Conservation (phyloP, 2,797 vertebrate genomes). For the Premnoplex brunnescens region DNA sequence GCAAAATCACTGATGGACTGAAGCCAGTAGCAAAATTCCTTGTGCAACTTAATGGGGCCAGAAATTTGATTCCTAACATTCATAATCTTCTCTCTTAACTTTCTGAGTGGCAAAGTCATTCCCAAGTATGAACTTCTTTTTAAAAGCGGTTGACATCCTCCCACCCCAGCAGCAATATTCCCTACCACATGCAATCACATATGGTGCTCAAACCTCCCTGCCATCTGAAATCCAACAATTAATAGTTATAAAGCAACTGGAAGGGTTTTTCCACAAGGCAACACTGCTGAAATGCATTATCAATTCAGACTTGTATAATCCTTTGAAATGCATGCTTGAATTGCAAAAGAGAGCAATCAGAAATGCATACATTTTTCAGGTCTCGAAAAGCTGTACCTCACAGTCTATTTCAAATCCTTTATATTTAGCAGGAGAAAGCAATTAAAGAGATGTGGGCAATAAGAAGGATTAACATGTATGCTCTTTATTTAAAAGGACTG, state of each 20-base stretch:
- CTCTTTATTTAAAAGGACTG: background rate
- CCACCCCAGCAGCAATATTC: background rate
- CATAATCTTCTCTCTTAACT: background rate
- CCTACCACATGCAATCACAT: background rate
- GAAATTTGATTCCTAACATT: background rate
- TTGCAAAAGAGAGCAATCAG: background rate
- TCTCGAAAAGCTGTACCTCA: background rate
- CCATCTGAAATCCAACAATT: background rate
- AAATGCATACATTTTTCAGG: background rate
- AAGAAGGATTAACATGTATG: background rate
- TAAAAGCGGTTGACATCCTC: background rate
- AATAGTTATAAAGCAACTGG: background rate
- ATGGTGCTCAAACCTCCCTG: background rate
- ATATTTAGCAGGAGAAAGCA: background rate
- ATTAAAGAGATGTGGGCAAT: background rate
- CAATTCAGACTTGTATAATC: background rate
- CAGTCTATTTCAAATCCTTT: background rate
- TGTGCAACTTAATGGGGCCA: background rate
- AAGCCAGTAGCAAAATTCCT: slow-evolving; percentile 5
- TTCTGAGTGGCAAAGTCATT: background rate
- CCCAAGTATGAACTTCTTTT: background rate
- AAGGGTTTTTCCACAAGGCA: background rate
- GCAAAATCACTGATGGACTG: background rate
- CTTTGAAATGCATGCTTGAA: background rate
- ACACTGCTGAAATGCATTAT: background rate